Percentiles rank a stretch among this genome's conserved stretches.
These are phyloP conservation scores for Drosophila hawaiiensis DNA, from an alignment of 2,888 invertebrate genomes.

Conservation along the genomic window DNA sequence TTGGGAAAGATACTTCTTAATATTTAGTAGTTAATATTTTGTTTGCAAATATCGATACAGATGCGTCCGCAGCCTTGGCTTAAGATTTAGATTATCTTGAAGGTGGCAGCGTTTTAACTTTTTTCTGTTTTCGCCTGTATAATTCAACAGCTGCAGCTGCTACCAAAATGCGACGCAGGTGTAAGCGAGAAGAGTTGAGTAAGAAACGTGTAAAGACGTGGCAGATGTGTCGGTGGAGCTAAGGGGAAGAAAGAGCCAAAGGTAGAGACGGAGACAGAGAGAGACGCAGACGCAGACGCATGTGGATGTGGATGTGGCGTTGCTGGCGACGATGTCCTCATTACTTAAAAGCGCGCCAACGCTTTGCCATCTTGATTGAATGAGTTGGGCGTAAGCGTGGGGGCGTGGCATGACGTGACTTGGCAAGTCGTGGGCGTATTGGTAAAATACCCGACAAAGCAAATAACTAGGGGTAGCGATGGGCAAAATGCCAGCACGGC, in stretches of 20 bases:
- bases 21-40: not conserved
- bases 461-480: not conserved
- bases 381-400: conserved; percentile 37
- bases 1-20: not conserved
- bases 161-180: conserved; percentile 51
- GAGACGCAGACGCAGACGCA: not conserved
- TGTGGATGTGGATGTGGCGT: conserved; percentile 32
- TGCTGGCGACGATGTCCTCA: conserved; percentile 60
- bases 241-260: not conserved
- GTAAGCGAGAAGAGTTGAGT: conserved; percentile 8
- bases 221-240: not conserved
- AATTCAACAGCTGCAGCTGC: conserved; percentile 55
- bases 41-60: conserved; percentile 63
- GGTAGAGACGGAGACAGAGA: not conserved
- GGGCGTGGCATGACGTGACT: conserved; percentile 23
- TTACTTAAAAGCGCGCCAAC: conserved; percentile 72
- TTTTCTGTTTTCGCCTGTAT: conserved; percentile 43
- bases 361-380: conserved; percentile 70
- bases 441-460: conserved; percentile 25
- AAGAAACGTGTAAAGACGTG: not conserved
- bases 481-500: conserved; percentile 25
- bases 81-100: conserved; percentile 50
- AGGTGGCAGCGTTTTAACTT: conserved; percentile 46
- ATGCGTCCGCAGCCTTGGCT: conserved; percentile 56
- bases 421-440: conserved; percentile 18